phyloP scores from a whole-genome alignment of 1,140 invertebrate genomes.

The Dendroctonus ponderosae region DNA sequence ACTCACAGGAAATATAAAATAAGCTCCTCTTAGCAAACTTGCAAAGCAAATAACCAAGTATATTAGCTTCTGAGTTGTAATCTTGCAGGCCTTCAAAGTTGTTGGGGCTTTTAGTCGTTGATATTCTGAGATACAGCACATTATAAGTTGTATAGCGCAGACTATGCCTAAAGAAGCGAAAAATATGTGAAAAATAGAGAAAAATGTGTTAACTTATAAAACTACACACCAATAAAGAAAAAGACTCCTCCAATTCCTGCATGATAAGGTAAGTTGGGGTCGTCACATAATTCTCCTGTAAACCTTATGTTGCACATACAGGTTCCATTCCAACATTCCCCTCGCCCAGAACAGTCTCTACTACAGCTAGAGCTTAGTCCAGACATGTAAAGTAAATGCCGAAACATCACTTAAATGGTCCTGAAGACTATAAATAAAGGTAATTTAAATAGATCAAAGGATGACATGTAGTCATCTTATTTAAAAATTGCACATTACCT shows the following conservation, averaged over 20 bases:
- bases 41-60: conserved; percentile 89
- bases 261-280: conserved; percentile 63
- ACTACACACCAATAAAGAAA: conserved; percentile 60
- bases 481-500: neutral
- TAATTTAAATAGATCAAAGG: conserved; percentile 22
- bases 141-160: conserved; percentile 82
- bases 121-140: conserved; percentile 81
- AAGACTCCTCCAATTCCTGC: conserved; percentile 78
- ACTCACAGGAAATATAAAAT: conserved; percentile 86
- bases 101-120: conserved; percentile 78
- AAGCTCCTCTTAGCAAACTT: conserved; percentile 79
- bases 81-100: conserved; percentile 73
- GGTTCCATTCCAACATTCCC: conserved; percentile 86
- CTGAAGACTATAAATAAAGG: neutral
- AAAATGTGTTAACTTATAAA: too few relatives aligned
- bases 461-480: neutral
- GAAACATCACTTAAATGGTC: conserved; percentile 43
- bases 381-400: conserved; percentile 48
- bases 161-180: conserved; percentile 63
- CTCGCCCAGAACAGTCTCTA: conserved; percentile 80
- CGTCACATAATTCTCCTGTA: conserved; percentile 61
- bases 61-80: conserved; percentile 89
- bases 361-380: conserved; percentile 51
- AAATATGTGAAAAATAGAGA: too few relatives aligned
- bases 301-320: conserved; percentile 84